These are phyloP conservation scores for Eurypyga helias DNA, from an alignment of 2,113 vertebrate species.

Conservation along the genomic window DNA sequence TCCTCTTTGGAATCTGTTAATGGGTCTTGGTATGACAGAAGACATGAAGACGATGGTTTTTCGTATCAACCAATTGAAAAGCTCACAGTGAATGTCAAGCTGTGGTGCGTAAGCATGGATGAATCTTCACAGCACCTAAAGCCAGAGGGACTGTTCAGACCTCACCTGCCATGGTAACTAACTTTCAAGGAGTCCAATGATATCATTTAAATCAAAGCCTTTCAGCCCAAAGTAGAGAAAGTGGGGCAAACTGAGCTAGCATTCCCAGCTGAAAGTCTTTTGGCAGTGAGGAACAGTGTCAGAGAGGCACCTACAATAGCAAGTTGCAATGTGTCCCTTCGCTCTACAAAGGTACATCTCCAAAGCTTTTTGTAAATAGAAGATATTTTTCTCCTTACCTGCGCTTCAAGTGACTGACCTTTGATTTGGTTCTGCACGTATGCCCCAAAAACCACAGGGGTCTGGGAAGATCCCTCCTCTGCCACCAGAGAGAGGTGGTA, in stretches of 20 bases:
- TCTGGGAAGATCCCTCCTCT: not conserved
- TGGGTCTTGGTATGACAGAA: not conserved
- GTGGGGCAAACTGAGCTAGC: not conserved
- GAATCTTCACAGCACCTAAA: not conserved
- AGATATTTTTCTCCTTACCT: not conserved
- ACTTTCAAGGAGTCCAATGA: not conserved
- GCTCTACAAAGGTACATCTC: rapidly evolving
- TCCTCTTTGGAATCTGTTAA: not conserved
- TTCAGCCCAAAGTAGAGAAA: not conserved
- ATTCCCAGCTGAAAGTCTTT: not conserved
- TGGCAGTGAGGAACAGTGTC: not conserved
- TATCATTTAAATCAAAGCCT: not conserved
- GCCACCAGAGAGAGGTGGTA: not conserved
- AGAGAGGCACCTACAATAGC: not conserved
- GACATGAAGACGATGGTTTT: not conserved
- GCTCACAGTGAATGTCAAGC: not conserved
- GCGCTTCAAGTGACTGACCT: not conserved
- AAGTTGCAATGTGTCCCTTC: not conserved
- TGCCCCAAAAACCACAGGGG: rapidly evolving
- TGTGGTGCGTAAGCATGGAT: not conserved
- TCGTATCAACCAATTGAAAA: not conserved
- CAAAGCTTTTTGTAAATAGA: not conserved
- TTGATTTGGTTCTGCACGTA: not conserved
- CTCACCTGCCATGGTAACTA: not conserved
- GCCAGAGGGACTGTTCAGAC: not conserved